Base-by-base conservation (phyloP, 2,797 vertebrate species). In the Sebastes melanostomus region DNA sequence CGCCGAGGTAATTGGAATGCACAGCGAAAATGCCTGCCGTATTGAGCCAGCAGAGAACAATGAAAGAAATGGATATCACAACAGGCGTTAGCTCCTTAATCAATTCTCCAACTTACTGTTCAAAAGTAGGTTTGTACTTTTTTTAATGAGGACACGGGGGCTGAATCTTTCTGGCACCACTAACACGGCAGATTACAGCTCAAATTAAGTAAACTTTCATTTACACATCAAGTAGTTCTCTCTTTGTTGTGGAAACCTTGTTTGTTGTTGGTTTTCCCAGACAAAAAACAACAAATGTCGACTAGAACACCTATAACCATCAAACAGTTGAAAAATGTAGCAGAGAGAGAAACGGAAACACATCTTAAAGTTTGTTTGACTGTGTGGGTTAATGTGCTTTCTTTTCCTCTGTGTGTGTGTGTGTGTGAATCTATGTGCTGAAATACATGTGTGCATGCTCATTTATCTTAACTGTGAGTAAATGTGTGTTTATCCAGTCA, bases 1-100 rank as follows among this genome's bases (percentile, higher is more conserved):
- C 88, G 86, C 87, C 85, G 85, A 93, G 86, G 94, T 95, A 95
- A 95, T 94, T 95, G 93, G 92, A 93, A 95, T 91, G 93, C 91
- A 82, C 88, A 82, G 88, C 74, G 87, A 88, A 93, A 94, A 91
- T 71, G 77, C 80, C 86, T 89, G 92, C 86, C 74, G 83, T 85
- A 93, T 85, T 85, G 86, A 93, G 91, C 93, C 89, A 88, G 81
- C 72, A 68, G 77, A 94, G 93, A 94, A 95, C 94, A 96, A 95
- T 95, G 91, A 94, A 93, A 95, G 88, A 91, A 93, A 90, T 90
- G 89, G 87, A 94, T 92, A 93, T 93, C 89, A 94, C 90, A 94
- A 93, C 86, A 86, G 92, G 79, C 69, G 80, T 91, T 86, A 87
- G 91, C 83, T 91, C 92, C 93, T 89, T 93, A 91, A 95, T 95